A percentile compares a stretch with the other conserved stretches of the same genome.
Conservation (phyloP, 1,140 invertebrate genomes). For the Brachionus manjavacas region DNA sequence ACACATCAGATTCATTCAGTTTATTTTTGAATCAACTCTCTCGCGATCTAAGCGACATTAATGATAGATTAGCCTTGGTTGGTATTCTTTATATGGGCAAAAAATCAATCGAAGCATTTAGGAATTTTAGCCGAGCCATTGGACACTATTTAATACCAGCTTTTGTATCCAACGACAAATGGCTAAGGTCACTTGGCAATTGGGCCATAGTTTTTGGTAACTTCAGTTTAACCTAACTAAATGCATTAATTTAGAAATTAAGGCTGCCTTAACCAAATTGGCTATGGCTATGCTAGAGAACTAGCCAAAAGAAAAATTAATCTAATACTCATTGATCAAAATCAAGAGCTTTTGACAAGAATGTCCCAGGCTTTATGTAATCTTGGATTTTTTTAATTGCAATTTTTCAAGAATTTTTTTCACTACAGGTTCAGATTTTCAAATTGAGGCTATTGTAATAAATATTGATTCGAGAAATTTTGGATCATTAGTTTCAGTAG, state of each 20-base stretch:
- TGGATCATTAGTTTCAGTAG: background rate
- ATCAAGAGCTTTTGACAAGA: background rate
- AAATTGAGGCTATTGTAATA: background rate
- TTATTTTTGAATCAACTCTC: background rate
- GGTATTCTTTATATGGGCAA: conserved; percentile 22
- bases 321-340: conserved; percentile 9
- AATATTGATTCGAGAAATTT: background rate
- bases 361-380: conserved; percentile 4
- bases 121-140: background rate
- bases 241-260: background rate
- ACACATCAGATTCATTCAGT: conserved; percentile 14
- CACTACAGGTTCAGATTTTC: background rate
- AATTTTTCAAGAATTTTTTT: background rate
- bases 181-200: conserved; percentile 30
- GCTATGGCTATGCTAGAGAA: conserved; percentile 29
- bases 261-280: conserved; percentile 16
- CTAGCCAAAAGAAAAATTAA: conserved; percentile 18
- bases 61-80: conserved; percentile 20
- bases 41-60: background rate
- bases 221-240: too few species aligned
- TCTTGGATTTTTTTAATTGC: background rate
- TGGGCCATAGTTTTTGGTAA: conserved; percentile 23
- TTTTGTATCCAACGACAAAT: conserved; percentile 1
- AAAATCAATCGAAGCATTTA: background rate
- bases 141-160: background rate